Base-by-base conservation (phyloP, 2,113 vertebrate species). In the Cyprinodon variegatus region DNA sequence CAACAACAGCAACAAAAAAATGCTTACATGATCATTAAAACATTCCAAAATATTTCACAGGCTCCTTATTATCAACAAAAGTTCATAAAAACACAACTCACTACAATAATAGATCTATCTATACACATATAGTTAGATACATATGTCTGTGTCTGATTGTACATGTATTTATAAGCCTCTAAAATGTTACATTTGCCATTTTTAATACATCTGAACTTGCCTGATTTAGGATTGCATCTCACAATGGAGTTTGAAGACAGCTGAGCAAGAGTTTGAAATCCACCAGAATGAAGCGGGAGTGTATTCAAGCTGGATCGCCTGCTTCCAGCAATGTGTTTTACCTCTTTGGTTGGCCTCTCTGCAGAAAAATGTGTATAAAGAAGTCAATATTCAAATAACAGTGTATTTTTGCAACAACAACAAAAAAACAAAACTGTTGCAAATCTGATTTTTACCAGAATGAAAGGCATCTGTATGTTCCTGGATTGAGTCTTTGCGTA, bases 151-250 rank as follows among this genome's bases (percentile, higher is more conserved):
- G 29, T 29, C 29, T 29, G 29, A 29, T 29, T 29, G 29, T 29
- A 29, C 29, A 29, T 29, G 29, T 29, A 29, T 29, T 29, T 29
- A 29, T 29, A 29, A 15, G 5, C 0, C 50, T 8, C 50, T 53
- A 53, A 53, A 17, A 20, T 17, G 15, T 57, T 20, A 57, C 10
- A n/a, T 57, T 57, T n/a, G 14, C 13, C 15, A n/a, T 39, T 29
- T 70, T 68, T 61, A 0, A 74, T 60, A 64, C 0, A 60, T 53
- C 12, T 66, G 7, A 53, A 65, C 94, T 93, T 81, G 94, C 96
- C 96, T 95, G 96, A 97, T 94, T 94, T 95, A 46, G 95, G 96
- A 87, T 96, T 96, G 80, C 91, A 95, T 81, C 88, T 92, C 12
- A 85, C 74, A 80, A 83, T 82, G 11, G 93, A 87, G 71, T 89